Evolutionary conservation across 2,888 invertebrate species (phyloP).

Genomic region (Adelognathus sp.): DNA sequence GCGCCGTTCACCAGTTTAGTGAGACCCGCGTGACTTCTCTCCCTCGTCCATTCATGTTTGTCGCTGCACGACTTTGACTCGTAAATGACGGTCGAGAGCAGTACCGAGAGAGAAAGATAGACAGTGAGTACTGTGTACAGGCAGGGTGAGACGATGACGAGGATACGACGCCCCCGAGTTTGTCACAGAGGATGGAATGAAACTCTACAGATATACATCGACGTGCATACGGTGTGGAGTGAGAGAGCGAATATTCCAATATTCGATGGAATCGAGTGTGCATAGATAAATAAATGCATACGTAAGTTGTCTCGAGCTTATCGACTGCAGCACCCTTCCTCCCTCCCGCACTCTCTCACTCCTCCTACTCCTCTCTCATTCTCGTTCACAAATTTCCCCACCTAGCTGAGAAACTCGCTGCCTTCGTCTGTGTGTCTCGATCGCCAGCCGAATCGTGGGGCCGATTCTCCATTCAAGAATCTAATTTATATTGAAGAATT

Average conservation of each 20-base stretch:
- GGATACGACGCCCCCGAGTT: not conserved
- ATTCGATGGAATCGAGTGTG: slow-evolving; percentile 62
- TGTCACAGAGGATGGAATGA: not conserved
- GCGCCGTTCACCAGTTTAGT: slow-evolving; percentile 48
- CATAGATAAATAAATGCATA: slow-evolving; percentile 74
- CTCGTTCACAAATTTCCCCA: slow-evolving; percentile 56
- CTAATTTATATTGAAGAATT: slow-evolving; percentile 80
- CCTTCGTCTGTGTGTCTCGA: slow-evolving; percentile 12
- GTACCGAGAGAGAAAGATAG: slow-evolving; percentile 38
- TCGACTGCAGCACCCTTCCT: too few relatives aligned
- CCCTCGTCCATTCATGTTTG: slow-evolving; percentile 58
- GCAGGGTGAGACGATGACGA: not conserved
- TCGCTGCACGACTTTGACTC: slow-evolving; percentile 56
- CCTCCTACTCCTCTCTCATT: slow-evolving; percentile 51
- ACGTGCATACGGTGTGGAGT: slow-evolving; percentile 7
- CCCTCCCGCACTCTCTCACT: too few relatives aligned
- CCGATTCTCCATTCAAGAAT: slow-evolving; percentile 74
- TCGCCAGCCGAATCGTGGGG: slow-evolving; percentile 61
- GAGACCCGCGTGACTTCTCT: slow-evolving; percentile 28
- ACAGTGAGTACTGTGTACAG: not conserved
- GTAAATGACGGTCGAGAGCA: slow-evolving; percentile 52
- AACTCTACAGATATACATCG: not conserved
- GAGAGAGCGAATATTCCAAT: slow-evolving; percentile 67
- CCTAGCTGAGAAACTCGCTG: slow-evolving; percentile 3
- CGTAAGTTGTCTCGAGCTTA: slow-evolving; percentile 51